phyloP scores from a whole-genome alignment of 1,140 invertebrate genomes.

The Drosophila micromelanica region DNA sequence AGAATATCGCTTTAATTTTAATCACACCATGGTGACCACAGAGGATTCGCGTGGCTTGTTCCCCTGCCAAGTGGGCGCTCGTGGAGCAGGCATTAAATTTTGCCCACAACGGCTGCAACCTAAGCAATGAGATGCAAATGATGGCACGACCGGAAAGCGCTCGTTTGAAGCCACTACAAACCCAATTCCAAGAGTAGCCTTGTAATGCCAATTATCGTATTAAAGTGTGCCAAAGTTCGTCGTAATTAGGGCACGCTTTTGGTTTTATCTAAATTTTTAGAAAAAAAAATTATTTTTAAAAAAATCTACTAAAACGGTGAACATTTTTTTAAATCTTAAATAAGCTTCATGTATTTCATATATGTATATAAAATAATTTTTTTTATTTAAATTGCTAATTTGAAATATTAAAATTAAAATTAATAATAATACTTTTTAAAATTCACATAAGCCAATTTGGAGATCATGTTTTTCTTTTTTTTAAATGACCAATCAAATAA shows the following conservation, averaged over 20 bases:
- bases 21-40: slow-evolving; percentile 86
- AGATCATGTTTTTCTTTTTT: too few relatives aligned
- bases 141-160: slow-evolving; percentile 38
- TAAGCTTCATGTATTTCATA: too few relatives aligned
- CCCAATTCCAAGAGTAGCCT: background rate
- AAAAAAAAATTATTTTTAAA: too few relatives aligned
- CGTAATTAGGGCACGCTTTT: background rate
- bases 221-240: slow-evolving; percentile 2
- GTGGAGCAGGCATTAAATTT: slow-evolving; percentile 17
- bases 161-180: slow-evolving; percentile 30
- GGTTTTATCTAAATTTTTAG: too few relatives aligned
- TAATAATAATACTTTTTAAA: too few relatives aligned
- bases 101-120: slow-evolving; percentile 76
- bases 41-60: slow-evolving; percentile 84
- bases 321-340: too few relatives aligned
- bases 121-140: slow-evolving; percentile 71
- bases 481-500: background rate
- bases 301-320: too few relatives aligned
- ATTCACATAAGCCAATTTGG: too few relatives aligned
- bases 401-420: too few relatives aligned
- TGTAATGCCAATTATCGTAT: slow-evolving; percentile 1
- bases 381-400: too few relatives aligned
- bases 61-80: slow-evolving; percentile 57
- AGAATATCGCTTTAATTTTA: slow-evolving; percentile 87
- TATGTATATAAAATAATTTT: too few relatives aligned